Evolutionary conservation across 1,140 invertebrate species (phyloP), one percentile per base, ranked within the genome.

Genomic region (Drosophila repletoides): DNA sequence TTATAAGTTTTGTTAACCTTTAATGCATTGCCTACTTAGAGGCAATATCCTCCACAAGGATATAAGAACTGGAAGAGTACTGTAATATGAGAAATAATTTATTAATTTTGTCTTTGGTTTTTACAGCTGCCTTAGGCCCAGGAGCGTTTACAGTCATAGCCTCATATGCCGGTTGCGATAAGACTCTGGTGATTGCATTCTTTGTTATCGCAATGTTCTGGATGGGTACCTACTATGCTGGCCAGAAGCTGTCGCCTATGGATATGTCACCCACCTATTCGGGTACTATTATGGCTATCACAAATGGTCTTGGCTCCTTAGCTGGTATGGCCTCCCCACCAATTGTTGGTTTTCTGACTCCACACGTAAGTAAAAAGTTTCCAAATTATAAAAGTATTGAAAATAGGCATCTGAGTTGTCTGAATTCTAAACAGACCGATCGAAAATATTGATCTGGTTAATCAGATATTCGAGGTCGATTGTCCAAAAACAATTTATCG

Each of bases 231-330:
- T 95, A 92, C 81, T 94, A 93, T 74, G 92, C 93, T 0, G 93
- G 93, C 2, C 93, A 94, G 87, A 93, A 94, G 72, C 93, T 96
- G 7, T 96, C 96, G 68, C 94, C 95, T 2, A 89, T 96, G 26
- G 95, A 96, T 81, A 91, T 96, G 43, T 95, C 94, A 59, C 94
- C 94, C 15, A 94, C 95, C 73, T 96, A 93, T 88, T 93, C 95
- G 2, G 95, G 95, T 36, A 94, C 94, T 0, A 90, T 96, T 21
- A 96, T 95, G 94, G 95, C 95, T 0, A 90, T 97, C 2, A 93
- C 94, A 0, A 97, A 96, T 72, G 95, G 95, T 0, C 91, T 95
- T 31, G 95, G 95, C 0, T 94, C 95, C 0, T 81, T 97, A 83
- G 95, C 22, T 93, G 96, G 95, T 1, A 94, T 97, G 26, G 80